A percentile compares a stretch with the other conserved stretches of the same genome.
These are phyloP conservation scores for Ciona savignyi DNA, from an alignment of 23 tunicate species.

Conservation along the genomic window DNA sequence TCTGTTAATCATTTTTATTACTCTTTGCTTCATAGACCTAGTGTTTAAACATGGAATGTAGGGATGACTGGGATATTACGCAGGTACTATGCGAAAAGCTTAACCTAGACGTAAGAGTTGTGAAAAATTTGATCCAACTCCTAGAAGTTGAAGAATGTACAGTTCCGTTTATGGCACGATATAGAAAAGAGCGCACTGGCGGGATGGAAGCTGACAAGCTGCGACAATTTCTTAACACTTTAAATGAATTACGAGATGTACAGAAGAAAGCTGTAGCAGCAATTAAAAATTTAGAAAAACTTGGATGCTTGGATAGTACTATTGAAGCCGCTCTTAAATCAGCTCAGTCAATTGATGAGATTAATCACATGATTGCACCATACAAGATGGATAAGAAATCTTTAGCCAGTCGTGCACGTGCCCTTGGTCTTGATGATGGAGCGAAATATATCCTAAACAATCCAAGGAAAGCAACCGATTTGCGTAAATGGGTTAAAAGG, in stretches of 20 bases:
- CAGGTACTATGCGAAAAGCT: background rate
- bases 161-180: constrained; percentile 84
- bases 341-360: constrained; percentile 74
- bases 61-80: background rate
- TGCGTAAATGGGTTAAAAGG: constrained; percentile 45
- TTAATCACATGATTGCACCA: constrained; percentile 58
- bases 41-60: background rate
- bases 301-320: constrained; percentile 43
- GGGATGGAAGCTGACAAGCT: constrained; percentile 76
- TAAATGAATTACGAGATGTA: constrained; percentile 61
- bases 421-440: constrained; percentile 59
- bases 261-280: constrained; percentile 62
- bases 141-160: constrained; percentile 82
- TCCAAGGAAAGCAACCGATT: constrained; percentile 15
- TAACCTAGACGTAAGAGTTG: constrained; percentile 4
- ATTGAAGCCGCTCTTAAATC: constrained; percentile 19
- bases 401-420: constrained; percentile 65
- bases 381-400: constrained; percentile 53
- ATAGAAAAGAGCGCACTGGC: constrained; percentile 66
- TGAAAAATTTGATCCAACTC: constrained; percentile 30
- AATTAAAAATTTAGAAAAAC: constrained; percentile 52
- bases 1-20: no score
- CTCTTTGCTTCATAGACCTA: no score
- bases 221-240: constrained; percentile 32
- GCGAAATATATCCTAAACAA: constrained; percentile 26